Evolutionary conservation across 2,888 invertebrate genomes (phyloP), one percentile per base, ranked within the genome.

Genomic region (Apodemia hepburni): DNA sequence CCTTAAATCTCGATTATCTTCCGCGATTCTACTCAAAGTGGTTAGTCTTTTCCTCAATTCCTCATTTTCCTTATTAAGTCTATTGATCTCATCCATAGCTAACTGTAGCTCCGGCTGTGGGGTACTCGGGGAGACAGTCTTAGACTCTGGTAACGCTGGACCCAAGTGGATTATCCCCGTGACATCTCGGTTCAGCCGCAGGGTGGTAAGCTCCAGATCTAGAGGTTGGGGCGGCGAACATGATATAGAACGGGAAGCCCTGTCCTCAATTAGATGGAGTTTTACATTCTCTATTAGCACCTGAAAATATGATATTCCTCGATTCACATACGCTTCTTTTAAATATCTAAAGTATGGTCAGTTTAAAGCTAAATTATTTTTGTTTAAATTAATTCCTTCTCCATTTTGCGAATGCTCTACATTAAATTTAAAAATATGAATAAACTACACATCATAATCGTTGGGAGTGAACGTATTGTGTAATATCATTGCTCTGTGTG

Each of bases 151-250:
- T 0, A 77, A 72, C 0, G 89, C 89, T 1, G 96, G 95, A 58
- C 95, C 94, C 58, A 97, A 93, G 70, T 94, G 93, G 69, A 98
- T 94, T 4, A 96, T 92, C 0, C 97, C 97, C 66, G 93, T 93
- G n/a, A 91, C 85, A 74, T 95, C 95, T 38, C 97, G 92, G n/a
- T 92, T 92, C 71, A 98, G 87, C 22, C 93, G 93, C 62, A 97
- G 92, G 61, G 94, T 93, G 0, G 94, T 94, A 45, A 98, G 93
- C 70, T 93, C 93, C 61, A 97, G 76, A 84, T 96, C 95, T 22
- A 97, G 90, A 0, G 97, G 97, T 68, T 96, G 93, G 1, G 97
- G 95, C 0, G 96, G 96, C 0, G 97, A 97, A 1, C 97, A 96
- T 6, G 96, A 96, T 38, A 89, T 88, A 68, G 96, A 95, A 61